phyloP scores from a whole-genome alignment of 1,140 invertebrate species.

The Aphidius gifuensis region DNA sequence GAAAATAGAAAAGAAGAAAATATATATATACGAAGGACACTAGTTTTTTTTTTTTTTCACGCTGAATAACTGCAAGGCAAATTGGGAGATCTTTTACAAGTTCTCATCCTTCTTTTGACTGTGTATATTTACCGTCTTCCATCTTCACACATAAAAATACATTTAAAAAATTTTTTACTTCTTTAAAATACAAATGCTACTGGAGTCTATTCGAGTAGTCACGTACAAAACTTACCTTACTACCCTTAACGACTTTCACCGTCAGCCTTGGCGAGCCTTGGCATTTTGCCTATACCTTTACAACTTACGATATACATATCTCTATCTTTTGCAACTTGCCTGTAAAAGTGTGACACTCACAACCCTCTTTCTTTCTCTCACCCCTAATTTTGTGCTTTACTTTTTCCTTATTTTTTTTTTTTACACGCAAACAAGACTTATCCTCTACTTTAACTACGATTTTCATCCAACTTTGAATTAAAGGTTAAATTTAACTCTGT shows the following conservation, averaged over 20 bases:
- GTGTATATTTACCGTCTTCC: background rate
- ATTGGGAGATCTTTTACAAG: conserved; percentile 3
- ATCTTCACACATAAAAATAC: no score
- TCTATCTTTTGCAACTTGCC: no score
- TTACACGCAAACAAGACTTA: no score
- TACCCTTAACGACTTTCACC: conserved; percentile 23
- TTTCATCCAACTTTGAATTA: no score
- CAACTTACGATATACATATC: no score
- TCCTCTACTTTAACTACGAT: no score
- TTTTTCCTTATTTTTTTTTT: no score
- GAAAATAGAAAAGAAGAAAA: background rate
- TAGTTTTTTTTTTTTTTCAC: no score
- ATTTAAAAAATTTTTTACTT: background rate
- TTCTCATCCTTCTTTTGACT: background rate
- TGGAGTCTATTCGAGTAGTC: conserved; percentile 16
- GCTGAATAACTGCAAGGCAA: conserved; percentile 15
- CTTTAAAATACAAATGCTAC: conserved; percentile 5
- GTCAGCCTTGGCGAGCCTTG: conserved; percentile 10
- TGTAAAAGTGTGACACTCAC: no score
- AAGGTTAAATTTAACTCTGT: no score
- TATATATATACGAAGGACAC: background rate
- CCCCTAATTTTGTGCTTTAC: no score
- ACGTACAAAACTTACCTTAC: conserved; percentile 21
- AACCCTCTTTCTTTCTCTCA: no score
- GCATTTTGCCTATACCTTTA: background rate